Percentiles rank a stretch among this genome's conserved stretches.
Evolutionary conservation across 1,140 invertebrate genomes (phyloP).

Genomic region (Drosophila teissieri): DNA sequence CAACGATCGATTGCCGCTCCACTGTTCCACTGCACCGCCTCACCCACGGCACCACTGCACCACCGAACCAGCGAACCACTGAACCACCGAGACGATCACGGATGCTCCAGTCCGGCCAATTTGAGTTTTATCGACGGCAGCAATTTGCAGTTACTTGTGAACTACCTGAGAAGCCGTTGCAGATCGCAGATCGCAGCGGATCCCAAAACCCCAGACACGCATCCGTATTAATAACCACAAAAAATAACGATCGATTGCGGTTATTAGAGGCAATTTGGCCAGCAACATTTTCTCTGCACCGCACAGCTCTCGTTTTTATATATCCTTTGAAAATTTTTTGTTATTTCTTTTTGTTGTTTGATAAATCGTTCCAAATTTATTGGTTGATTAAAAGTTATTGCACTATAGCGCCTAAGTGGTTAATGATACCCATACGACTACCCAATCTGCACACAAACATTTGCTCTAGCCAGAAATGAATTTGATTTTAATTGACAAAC

Average conservation of each 20-base stretch:
- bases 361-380: slow-evolving; percentile 80
- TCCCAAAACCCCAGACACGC: slow-evolving; percentile 39
- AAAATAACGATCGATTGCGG: slow-evolving; percentile 84
- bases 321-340: slow-evolving; percentile 6
- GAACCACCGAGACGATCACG: slow-evolving; percentile 47
- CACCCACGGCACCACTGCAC: background rate
- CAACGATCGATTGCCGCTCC: slow-evolving; percentile 73
- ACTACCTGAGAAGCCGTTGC: slow-evolving; percentile 83
- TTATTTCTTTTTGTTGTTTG: slow-evolving; percentile 39
- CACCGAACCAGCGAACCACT: background rate
- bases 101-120: slow-evolving; percentile 64
- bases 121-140: slow-evolving; percentile 79
- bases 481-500: slow-evolving; percentile 83
- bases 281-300: slow-evolving; percentile 64
- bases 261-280: slow-evolving; percentile 81
- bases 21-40: background rate
- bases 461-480: slow-evolving; percentile 65
- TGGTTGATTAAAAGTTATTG: slow-evolving; percentile 83
- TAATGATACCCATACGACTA: slow-evolving; percentile 62
- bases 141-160: slow-evolving; percentile 84
- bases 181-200: slow-evolving; percentile 41
- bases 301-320: slow-evolving; percentile 1
- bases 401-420: slow-evolving; percentile 75
- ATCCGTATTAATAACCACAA: slow-evolving; percentile 81
- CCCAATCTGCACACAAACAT: slow-evolving; percentile 27